Base-by-base conservation (phyloP, 2,888 invertebrate genomes). In the Leucoma salicis region DNA sequence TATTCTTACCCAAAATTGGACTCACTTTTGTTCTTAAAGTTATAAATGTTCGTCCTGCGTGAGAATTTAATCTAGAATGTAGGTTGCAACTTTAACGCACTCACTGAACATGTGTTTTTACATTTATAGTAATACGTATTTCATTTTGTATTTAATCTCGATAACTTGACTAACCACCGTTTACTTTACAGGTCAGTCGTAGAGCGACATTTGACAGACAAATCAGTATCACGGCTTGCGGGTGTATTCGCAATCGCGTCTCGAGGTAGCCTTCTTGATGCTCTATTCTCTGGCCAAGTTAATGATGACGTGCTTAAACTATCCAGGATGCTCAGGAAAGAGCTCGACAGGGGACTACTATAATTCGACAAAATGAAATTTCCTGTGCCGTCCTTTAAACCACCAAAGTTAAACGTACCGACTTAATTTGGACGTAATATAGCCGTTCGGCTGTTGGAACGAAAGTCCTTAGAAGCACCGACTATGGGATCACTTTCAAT, bases 131-230 rank as follows among this genome's bases (percentile, higher is more conserved):
- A n/a, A n/a, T n/a, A n/a, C n/a, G n/a, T n/a, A n/a, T n/a, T n/a
- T n/a, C n/a, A n/a, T n/a, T n/a, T n/a, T n/a, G n/a, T n/a, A n/a
- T n/a, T n/a, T n/a, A n/a, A n/a, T n/a, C n/a, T n/a, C n/a, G n/a
- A n/a, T n/a, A n/a, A n/a, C n/a, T n/a, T n/a, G n/a, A n/a, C n/a
- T n/a, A n/a, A n/a, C n/a, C n/a, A n/a, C n/a, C n/a, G n/a, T n/a
- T n/a, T n/a, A 12, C 25, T 27, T 77, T 75, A 3, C 83, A 93
- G 93, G 59, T 86, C 91, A 27, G 92, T 97, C 27, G 95, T 97
- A 35, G 92, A 92, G 63, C 91, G 93, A 18, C 97, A 97, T 70
- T 90, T 97, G 2, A 96, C 96, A 2, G 96, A 96, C 57, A 97
- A 97, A 75, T 95, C 96, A 0, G 90, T 95, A 27, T 91, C 92